These are phyloP conservation scores for Oconnorella tubifera DNA, from an alignment of 2,888 invertebrate genomes.

Conservation along the genomic window DNA sequence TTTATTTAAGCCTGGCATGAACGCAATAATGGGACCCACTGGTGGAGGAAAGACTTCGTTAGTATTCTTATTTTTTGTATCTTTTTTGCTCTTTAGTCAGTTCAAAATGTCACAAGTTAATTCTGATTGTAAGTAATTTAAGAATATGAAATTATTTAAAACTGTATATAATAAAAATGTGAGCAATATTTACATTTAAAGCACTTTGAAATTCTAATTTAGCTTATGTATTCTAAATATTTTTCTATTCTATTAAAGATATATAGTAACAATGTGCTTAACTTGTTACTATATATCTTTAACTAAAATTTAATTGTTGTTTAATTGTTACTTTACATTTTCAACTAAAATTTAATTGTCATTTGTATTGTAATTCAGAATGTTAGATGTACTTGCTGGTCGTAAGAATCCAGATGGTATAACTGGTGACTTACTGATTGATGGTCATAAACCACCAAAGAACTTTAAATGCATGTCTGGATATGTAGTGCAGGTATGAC, in stretches of 20 bases:
- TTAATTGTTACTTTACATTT: not conserved
- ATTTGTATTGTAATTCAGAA: slow-evolving; percentile 16
- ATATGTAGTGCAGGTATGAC: slow-evolving; percentile 51
- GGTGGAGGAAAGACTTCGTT: slow-evolving; percentile 56
- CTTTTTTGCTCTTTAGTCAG: not conserved
- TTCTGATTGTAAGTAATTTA: too few species aligned
- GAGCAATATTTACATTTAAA: not conserved
- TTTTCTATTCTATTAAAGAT: too few species aligned
- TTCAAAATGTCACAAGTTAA: too few species aligned
- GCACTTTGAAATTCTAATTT: not conserved
- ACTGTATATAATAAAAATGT: too few species aligned
- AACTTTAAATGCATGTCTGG: slow-evolving; percentile 57
- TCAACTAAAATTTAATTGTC: not conserved
- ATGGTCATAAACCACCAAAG: slow-evolving; percentile 49
- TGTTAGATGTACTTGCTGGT: slow-evolving; percentile 36
- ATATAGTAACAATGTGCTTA: too few species aligned
- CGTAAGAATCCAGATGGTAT: slow-evolving; percentile 27
- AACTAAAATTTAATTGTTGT: too few species aligned
- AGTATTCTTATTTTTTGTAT: slow-evolving; percentile 33
- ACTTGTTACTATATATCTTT: too few species aligned
- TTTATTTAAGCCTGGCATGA: slow-evolving; percentile 52
- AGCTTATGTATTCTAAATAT: not conserved
- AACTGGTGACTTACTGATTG: slow-evolving; percentile 47
- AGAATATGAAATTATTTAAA: too few species aligned
- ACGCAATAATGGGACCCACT: slow-evolving; percentile 54